Evolutionary conservation across 2,113 vertebrate species (phyloP).

Genomic region (Paraplagusia blochii): DNA sequence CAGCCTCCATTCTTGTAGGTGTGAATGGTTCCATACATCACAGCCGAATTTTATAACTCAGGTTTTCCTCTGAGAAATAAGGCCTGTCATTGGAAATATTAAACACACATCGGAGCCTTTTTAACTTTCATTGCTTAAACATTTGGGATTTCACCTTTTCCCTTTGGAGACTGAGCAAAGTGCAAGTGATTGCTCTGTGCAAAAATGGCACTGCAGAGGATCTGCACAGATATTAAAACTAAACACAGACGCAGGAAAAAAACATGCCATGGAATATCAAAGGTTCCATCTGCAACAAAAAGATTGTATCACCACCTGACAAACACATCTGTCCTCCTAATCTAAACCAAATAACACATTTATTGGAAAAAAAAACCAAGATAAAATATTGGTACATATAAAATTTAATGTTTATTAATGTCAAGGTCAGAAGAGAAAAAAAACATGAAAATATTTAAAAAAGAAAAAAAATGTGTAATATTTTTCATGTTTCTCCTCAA

Average conservation of each 20-base stretch:
- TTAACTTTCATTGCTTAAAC: slow-evolving; percentile 22
- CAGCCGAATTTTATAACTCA: slow-evolving; percentile 2
- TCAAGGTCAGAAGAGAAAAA: too few species aligned
- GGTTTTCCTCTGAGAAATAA: slow-evolving; percentile 8
- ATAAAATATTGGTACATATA: too few species aligned
- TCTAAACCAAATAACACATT: too few species aligned
- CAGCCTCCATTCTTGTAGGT: neutral
- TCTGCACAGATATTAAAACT: neutral
- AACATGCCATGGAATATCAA: neutral
- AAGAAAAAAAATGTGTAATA: too few species aligned
- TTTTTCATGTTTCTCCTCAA: too few species aligned
- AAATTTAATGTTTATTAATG: too few species aligned
- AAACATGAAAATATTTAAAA: too few species aligned
- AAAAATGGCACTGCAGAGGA: neutral
- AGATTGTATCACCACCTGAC: too few species aligned
- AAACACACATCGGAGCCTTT: slow-evolving; percentile 18
- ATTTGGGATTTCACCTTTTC: slow-evolving; percentile 15
- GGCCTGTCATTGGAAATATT: slow-evolving; percentile 11
- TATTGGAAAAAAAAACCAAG: too few species aligned
- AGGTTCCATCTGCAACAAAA: neutral
- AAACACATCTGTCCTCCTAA: too few species aligned
- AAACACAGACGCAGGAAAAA: neutral
- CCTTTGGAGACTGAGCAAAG: slow-evolving; percentile 1
- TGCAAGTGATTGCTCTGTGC: neutral
- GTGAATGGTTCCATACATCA: slow-evolving; percentile 12